Conservation (phyloP, 2,113 vertebrate species). For the Ictidomys tridecemlineatus region DNA sequence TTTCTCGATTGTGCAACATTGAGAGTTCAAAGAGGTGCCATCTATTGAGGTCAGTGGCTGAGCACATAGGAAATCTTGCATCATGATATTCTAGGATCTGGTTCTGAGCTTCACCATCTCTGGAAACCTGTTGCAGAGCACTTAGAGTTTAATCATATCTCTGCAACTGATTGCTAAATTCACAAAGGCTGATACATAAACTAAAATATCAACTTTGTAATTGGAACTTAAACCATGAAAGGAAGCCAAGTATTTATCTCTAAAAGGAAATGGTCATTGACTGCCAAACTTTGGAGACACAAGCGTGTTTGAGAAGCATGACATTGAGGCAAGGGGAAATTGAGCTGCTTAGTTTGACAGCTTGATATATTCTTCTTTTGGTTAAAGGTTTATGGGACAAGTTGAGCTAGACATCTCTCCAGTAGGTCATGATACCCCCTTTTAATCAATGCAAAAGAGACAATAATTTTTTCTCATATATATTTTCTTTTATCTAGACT, state of each 20-base stretch:
- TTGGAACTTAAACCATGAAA: slow-evolving; percentile 4
- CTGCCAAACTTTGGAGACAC: not conserved
- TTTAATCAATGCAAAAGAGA: not conserved
- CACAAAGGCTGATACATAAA: slow-evolving; percentile 24
- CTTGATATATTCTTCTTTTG: not conserved
- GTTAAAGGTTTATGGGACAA: not conserved
- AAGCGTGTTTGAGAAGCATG: not conserved
- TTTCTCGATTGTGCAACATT: not conserved
- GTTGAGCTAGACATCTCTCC: not conserved
- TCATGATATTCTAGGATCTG: not conserved
- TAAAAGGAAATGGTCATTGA: slow-evolving; percentile 10
- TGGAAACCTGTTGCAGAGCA: not conserved
- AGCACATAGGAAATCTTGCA: not conserved
- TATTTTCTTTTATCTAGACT: slow-evolving; percentile 15
- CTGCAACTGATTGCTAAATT: not conserved
- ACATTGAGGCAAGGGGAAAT: not conserved
- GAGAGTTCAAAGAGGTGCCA: not conserved
- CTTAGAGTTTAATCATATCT: not conserved
- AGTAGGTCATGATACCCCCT: not conserved
- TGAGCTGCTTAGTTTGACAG: not conserved
- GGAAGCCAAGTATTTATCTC: not conserved
- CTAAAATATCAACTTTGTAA: slow-evolving; percentile 18
- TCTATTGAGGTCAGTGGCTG: not conserved
- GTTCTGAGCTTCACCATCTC: not conserved
- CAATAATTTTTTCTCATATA: not conserved